Base-by-base conservation (phyloP, 2,888 invertebrate genomes). In the Darwinula stevensoni region DNA sequence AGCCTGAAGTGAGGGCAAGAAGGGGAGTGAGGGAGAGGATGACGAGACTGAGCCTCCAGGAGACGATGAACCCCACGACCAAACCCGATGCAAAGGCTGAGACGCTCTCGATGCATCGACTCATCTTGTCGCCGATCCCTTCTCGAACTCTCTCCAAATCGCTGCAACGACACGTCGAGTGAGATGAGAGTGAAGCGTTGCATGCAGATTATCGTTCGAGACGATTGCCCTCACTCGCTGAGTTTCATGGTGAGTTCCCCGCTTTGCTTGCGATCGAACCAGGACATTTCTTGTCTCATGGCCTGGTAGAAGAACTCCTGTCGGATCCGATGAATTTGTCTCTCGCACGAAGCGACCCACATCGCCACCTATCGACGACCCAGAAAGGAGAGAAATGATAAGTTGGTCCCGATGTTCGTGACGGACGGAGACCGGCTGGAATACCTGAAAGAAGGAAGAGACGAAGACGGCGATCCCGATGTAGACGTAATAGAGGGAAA, bases 41-140 rank as follows among this genome's bases (percentile, higher is more conserved):
- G 3, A 61, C 57, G 4, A 62, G 43, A 1, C 59, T 57, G 41
- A 62, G 47, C 39, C 58, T 52, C 60, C 60, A 62, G 37, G 54
- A 50, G 32, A 49, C 51, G 34, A 50, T 38, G 41, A 58, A 55
- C 1, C 57, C 57, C 27, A 59, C 48, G 15, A 47, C 40, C 37
- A 54, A 52, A 2, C 56, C 54, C 18, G 50, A 44, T 3, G 56
- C 9, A 39, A 55, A 56, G 6, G 54, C 49, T 13, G 52, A 40
- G 3, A 44, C 30, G 43, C 46, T 49, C 37, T 54, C 52, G 6
- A 57, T 39, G 35, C 54, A 47, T 39, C 52, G 42, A 14, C 47
- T 50, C 32, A 55, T 43, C 37, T 58, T 58, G 42, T 58, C 56
- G 2, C 57, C 57, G 15, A 57, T 45, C 2, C 57, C 57, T 36